phyloP scores from a whole-genome alignment of 2,113 vertebrate genomes.

The Symphodus melops region DNA sequence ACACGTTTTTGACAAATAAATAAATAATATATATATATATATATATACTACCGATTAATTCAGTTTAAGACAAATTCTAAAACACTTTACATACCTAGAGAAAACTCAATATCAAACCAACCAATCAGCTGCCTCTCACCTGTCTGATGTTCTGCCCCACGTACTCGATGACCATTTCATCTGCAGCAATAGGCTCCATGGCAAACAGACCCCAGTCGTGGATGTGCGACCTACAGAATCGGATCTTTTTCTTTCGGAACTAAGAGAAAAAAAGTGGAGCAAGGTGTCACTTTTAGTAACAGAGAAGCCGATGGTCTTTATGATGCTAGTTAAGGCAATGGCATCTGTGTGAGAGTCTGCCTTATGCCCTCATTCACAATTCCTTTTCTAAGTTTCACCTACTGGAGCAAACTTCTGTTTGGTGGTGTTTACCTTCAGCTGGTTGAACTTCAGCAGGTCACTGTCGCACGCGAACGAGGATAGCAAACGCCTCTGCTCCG shows the following conservation, averaged over 20 bases:
- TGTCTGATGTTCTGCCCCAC: slow-evolving; percentile 99
- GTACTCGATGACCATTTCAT: slow-evolving; percentile 99
- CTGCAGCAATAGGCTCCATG: slow-evolving; percentile 97
- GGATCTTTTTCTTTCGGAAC: slow-evolving; percentile 99
- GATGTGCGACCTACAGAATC: slow-evolving; percentile 97
- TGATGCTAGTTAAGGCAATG: background rate
- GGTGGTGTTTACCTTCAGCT: slow-evolving; percentile 90
- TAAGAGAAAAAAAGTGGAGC: slow-evolving; percentile 53
- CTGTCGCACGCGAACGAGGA: slow-evolving; percentile 98
- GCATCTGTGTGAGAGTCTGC: background rate
- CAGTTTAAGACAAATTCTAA: no score
- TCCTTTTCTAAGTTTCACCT: background rate
- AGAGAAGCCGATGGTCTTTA: background rate
- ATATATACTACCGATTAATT: no score
- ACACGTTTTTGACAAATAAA: no score
- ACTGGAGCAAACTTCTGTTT: background rate
- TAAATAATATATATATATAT: no score
- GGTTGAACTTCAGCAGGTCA: slow-evolving; percentile 98
- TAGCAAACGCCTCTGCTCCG: slow-evolving; percentile 93
- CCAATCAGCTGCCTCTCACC: slow-evolving; percentile 76
- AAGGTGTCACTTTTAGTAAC: background rate
- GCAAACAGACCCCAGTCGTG: slow-evolving; percentile 99
- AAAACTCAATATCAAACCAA: background rate
- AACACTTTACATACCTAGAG: no score
- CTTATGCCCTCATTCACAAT: background rate